Evolutionary conservation across 2,797 vertebrate species (phyloP), one percentile per base, ranked within the genome.

Genomic region (Typhlichthys eigenmanni): DNA sequence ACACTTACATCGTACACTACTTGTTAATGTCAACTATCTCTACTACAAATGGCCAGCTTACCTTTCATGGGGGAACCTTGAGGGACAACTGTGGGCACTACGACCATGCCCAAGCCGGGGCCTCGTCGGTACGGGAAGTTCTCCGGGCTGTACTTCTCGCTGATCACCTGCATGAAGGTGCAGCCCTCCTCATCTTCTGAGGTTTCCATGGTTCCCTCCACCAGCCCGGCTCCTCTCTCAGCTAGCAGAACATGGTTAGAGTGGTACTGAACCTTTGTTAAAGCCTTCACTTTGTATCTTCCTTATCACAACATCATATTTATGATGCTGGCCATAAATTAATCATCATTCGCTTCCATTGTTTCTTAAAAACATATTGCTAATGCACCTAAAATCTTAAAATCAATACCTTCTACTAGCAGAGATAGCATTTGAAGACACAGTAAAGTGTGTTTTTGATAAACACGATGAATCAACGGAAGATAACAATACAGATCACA

Each of bases 31-130:
- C 47, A 47, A 55, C 24, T 13, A 19, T 17, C 45, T 6, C 11
- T 24, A 16, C 9, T 55, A 24, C 17, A 55, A 0, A 0, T n/a
- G 16, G 47, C 29, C 19, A 14, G 38, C 68, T 87, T 85, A 98
- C 97, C 97, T 95, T 98, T 99, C 95, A 97, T 95, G 1, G 97
- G 96, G 3, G 97, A 98, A 34, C 95, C 96, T 84, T 98, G 96
- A 2, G 93, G 94, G 16, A 88, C 92, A 1, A 8, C 55, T 13
- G 92, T 92, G 10, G 96, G 95, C 32, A 97, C 94, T 54, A 87
- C 72, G 68, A 98, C 96, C 60, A 98, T 93, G 2, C 96, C 96
- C 88, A 97, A 92, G 3, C 96, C 96, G 2, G 95, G 96, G 38
- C 96, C 96, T 62, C 97, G 92, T 55, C 97, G 94, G 68, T 94